Evolutionary conservation across 2,113 vertebrate species (phyloP).

Genomic region (Vulpes ferrilata): DNA sequence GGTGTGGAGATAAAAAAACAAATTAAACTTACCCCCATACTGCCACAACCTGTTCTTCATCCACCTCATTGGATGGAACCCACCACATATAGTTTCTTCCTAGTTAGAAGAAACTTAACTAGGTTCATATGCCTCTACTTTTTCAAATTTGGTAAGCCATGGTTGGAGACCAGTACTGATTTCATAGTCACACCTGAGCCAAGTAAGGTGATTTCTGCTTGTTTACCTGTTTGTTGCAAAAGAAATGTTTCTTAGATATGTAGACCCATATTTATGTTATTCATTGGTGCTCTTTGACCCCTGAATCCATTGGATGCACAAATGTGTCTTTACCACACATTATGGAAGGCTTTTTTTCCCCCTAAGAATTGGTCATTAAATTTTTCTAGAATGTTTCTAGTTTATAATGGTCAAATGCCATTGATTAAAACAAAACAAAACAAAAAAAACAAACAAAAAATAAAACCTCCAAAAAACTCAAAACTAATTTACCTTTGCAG

Average conservation of each 20-base stretch:
- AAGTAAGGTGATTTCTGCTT: background rate
- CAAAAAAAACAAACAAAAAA: background rate
- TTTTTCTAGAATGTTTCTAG: background rate
- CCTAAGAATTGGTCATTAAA: background rate
- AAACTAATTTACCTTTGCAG: background rate
- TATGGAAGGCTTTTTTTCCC: background rate
- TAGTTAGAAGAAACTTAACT: background rate
- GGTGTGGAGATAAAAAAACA: background rate
- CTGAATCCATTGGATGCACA: background rate
- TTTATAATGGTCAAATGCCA: background rate
- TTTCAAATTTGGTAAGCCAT: background rate
- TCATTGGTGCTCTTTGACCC: background rate
- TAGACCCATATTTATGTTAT: background rate
- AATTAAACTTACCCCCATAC: background rate
- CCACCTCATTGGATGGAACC: background rate
- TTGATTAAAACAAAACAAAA: background rate
- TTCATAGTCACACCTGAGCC: background rate
- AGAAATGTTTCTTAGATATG: background rate
- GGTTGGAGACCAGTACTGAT: background rate
- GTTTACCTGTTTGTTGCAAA: background rate
- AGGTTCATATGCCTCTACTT: background rate
- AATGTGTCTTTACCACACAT: too few relatives aligned
- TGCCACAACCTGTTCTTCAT: background rate
- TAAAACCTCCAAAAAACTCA: background rate
- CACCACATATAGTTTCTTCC: background rate